Base-by-base conservation (phyloP, 2,888 invertebrate genomes). In the Anticlea derivata region DNA sequence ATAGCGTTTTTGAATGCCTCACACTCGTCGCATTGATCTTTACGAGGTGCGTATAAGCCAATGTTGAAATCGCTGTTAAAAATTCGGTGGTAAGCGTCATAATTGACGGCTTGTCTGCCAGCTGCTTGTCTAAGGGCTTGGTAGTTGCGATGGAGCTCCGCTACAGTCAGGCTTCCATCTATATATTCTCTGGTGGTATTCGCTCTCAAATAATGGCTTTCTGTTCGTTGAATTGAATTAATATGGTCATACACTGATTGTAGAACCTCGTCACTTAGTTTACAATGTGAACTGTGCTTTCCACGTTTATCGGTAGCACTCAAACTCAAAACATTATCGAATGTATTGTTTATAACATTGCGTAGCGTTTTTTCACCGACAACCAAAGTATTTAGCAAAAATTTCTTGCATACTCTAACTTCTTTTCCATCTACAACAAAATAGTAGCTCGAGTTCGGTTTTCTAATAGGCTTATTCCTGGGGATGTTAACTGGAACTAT, bases 21-120 rank as follows among this genome's bases (percentile, higher is more conserved):
- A 40, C 63, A 64, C 30, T 41, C 55, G 33, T 63, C 63, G 37
- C 65, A 63, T 26, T 56, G 61, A 20, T 64, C 65, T 58, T 65
- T 62, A 4, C 50, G 40, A 1, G 65, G 63, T 5, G 23, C n/a
- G 45, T 49, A 60, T 7, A 65, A 61, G 8, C n/a, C n/a, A 66
- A n/a, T 17, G 4, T 17, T 17, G 4, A 17, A 17, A 3, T 17
- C 17, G 2, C 2, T 17, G 4, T 17, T 17, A 17, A 17, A 17
- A 3, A 17, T 17, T 2, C 17, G 17, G 4, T 3, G 4, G 17
- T 17, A 17, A 3, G 61, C 51, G 38, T 58, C 60, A 37, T 66
- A 64, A 33, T 57, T 59, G 7, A 30, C 63, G n/a, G 34, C 26
- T 54, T 35, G 26, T 20, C 50, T 60, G 22, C 46, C 35, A 51